Conservation (phyloP, 1,140 invertebrate species). For the Meloidogyne floridensis region DNA sequence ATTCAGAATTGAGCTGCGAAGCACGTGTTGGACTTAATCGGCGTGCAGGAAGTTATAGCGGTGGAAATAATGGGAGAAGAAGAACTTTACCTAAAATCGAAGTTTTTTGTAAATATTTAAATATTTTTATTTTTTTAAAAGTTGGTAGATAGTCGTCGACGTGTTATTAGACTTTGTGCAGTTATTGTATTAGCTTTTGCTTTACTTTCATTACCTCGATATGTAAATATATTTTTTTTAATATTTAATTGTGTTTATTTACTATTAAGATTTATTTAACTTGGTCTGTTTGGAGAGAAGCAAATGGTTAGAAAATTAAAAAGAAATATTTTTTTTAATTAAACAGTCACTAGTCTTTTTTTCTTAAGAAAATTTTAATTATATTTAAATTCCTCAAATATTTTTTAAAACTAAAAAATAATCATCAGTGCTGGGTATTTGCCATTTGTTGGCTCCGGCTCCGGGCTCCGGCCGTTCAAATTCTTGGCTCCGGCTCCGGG, state of each 20-base stretch:
- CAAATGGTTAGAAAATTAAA: slow-evolving; percentile 43
- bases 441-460: too few species aligned
- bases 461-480: too few species aligned
- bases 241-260: too few species aligned
- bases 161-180: slow-evolving; percentile 55
- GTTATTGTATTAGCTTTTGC: slow-evolving; percentile 60
- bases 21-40: background rate
- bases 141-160: slow-evolving; percentile 47
- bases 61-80: background rate
- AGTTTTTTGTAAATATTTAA: background rate
- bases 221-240: slow-evolving; percentile 27
- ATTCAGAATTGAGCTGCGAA: slow-evolving; percentile 18
- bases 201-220: slow-evolving; percentile 57
- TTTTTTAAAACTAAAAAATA: background rate
- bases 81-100: slow-evolving; percentile 3
- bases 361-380: background rate
- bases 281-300: slow-evolving; percentile 57
- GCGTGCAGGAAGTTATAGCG: background rate
- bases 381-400: background rate
- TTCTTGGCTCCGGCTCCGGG: too few species aligned
- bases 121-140: slow-evolving; percentile 8
- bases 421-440: too few species aligned
- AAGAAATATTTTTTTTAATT: too few species aligned
- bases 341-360: too few species aligned
- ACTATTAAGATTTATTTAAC: slow-evolving; percentile 49